These are phyloP conservation scores for Cydia splendana DNA, from an alignment of 1,140 invertebrate species.

Conservation along the genomic window DNA sequence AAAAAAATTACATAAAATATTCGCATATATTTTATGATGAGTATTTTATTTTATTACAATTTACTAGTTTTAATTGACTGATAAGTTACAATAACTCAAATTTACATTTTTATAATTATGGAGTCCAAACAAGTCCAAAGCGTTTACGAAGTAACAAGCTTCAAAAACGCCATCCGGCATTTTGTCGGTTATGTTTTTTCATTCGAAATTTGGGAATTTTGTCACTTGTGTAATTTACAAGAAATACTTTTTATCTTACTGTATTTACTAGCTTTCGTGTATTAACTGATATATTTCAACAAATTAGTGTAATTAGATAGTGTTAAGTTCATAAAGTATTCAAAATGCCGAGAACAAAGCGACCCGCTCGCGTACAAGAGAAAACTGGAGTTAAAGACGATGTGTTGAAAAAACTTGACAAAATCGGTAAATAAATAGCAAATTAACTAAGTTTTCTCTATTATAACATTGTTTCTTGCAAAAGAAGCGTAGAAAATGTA, in stretches of 20 bases:
- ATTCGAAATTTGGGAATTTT: constrained; percentile 18
- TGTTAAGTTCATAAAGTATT: constrained; percentile 5
- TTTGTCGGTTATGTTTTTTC: constrained; percentile 27
- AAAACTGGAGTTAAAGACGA: constrained; percentile 57
- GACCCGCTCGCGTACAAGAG: constrained; percentile 58
- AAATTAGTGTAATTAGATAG: neutral
- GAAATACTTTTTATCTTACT: constrained; percentile 2
- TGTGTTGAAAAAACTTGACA: constrained; percentile 58
- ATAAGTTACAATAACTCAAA: too few species aligned
- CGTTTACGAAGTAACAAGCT: neutral
- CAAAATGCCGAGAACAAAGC: constrained; percentile 72
- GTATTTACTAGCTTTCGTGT: constrained; percentile 10
- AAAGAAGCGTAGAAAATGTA: neutral
- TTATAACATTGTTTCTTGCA: neutral
- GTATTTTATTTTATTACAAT: too few species aligned
- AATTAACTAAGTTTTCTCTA: neutral
- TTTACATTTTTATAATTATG: too few species aligned
- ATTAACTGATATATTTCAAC: neutral
- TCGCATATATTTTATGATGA: too few species aligned
- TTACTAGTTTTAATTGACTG: too few species aligned
- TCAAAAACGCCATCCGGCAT: constrained; percentile 13
- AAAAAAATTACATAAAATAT: neutral
- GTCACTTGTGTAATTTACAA: neutral
- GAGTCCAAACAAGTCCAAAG: neutral
- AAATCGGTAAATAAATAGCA: constrained; percentile 51